Base-by-base conservation (phyloP, 2,888 invertebrate species). In the Abscondita cerata region DNA sequence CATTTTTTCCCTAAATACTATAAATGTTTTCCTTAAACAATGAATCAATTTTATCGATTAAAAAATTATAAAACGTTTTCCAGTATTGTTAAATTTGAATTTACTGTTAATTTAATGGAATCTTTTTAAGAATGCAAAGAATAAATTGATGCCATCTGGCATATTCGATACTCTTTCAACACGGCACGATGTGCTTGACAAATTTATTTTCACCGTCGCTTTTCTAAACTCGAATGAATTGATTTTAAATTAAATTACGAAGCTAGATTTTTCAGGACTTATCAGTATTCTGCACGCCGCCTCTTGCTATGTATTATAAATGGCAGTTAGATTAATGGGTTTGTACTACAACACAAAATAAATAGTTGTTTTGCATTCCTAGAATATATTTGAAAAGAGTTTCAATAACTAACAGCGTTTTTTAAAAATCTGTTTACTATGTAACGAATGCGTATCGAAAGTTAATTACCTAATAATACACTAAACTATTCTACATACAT, bases 201-300 rank as follows among this genome's bases (percentile, higher is more conserved):
- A 62, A 56, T 62, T 62, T 62, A 62, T 62, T 62, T 61, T 62
- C 62, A 40, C 62, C 52, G 62, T 62, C 62, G 62, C 62, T 51
- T 62, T 62, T 62, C 62, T 62, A 62, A 62, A 62, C 62, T 62
- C 56, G 56, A 62, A 62, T 56, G 62, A 62, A 62, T 62, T 62
- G 62, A 62, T 62, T 62, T 62, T 62, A 62, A 62, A 62, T 62
- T 62, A 62, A 62, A 62, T 62, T 62, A 62, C 62, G 62, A 56
- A 52, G 62, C 62, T 62, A 62, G 62, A 62, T 62, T 62, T 62
- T 62, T 62, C 62, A 62, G 62, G 47, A 62, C 62, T 62, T 62
- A 62, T 62, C 62, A 62, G 62, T 62, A 62, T 62, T 62, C 62
- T 56, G 62, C 62, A 62, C 56, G 62, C 62, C 25, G 25, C 48